phyloP scores from a whole-genome alignment of 1,140 invertebrate genomes.

The Harlomillsia oculata region DNA sequence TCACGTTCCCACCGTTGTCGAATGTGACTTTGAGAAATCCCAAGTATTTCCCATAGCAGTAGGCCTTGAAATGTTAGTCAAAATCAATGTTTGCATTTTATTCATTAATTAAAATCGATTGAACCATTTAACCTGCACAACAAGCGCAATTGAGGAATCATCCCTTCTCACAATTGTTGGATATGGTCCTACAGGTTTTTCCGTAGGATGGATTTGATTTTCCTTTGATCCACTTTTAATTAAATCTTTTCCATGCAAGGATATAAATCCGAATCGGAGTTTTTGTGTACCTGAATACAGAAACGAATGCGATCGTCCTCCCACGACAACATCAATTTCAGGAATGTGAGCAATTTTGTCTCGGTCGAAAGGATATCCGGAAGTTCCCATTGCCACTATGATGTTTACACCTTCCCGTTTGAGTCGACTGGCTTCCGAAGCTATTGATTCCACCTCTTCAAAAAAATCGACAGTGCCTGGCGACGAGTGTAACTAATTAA shows the following conservation, averaged over 20 bases:
- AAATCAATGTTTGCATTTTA: not conserved
- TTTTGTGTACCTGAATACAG: constrained; percentile 53
- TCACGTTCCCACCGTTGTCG: constrained; percentile 59
- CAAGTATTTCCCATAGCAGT: constrained; percentile 81
- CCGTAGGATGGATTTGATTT: constrained; percentile 38
- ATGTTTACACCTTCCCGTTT: constrained; percentile 57
- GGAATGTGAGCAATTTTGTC: constrained; percentile 70
- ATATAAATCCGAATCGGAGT: no score
- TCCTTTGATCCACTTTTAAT: no score
- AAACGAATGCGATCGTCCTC: constrained; percentile 79
- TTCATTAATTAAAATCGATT: no score
- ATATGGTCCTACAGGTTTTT: constrained; percentile 60
- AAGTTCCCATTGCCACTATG: constrained; percentile 77
- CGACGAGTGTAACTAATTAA: constrained; percentile 37
- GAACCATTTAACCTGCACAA: constrained; percentile 75
- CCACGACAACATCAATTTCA: constrained; percentile 77
- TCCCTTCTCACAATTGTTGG: constrained; percentile 60
- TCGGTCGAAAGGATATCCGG: constrained; percentile 65
- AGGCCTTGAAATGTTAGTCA: constrained; percentile 49
- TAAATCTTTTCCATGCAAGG: no score
- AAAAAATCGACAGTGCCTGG: constrained; percentile 55
- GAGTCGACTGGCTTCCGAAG: constrained; percentile 54
- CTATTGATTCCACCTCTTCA: constrained; percentile 62
- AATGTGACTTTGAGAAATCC: constrained; percentile 65
- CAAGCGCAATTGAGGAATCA: constrained; percentile 61